phyloP scores from a whole-genome alignment of 2,888 invertebrate genomes.

The Spialia ferax region DNA sequence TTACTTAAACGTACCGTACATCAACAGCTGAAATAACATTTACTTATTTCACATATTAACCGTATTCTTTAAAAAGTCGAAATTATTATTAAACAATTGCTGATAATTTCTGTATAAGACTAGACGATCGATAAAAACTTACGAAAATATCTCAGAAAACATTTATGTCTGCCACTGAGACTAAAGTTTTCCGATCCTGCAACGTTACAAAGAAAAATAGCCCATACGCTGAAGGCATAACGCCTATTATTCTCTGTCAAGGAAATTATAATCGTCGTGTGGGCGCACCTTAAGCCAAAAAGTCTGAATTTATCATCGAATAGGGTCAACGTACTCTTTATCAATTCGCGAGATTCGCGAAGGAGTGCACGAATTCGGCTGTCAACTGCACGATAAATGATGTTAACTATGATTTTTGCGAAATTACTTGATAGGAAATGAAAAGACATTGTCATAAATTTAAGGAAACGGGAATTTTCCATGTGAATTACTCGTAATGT shows the following conservation, averaged over 20 bases:
- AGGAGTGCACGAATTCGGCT: slow-evolving; percentile 54
- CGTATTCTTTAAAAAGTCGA: too few relatives aligned
- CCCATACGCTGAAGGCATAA: not conserved
- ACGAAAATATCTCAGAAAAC: not conserved
- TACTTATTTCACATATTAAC: too few relatives aligned
- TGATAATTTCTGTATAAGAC: not conserved
- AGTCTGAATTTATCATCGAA: slow-evolving; percentile 62
- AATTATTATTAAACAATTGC: not conserved
- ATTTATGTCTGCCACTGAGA: not conserved
- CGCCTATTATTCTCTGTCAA: not conserved
- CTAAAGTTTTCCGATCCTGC: not conserved
- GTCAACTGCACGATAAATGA: slow-evolving; percentile 53
- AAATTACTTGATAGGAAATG: too few relatives aligned
- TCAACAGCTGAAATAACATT: too few relatives aligned
- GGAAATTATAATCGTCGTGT: slow-evolving; percentile 10
- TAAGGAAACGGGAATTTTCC: too few relatives aligned
- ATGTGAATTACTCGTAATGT: too few relatives aligned
- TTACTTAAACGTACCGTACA: too few relatives aligned
- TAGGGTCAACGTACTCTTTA: slow-evolving; percentile 75
- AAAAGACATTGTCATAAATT: too few relatives aligned
- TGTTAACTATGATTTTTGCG: slow-evolving; percentile 49
- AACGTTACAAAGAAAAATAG: not conserved
- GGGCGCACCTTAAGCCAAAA: slow-evolving; percentile 35
- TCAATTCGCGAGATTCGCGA: slow-evolving; percentile 69
- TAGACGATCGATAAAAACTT: not conserved